A percentile compares a stretch with the other conserved stretches of the same genome.
These are phyloP conservation scores for Drosophila nigricruria DNA, from an alignment of 2,888 invertebrate genomes.

Conservation along the genomic window DNA sequence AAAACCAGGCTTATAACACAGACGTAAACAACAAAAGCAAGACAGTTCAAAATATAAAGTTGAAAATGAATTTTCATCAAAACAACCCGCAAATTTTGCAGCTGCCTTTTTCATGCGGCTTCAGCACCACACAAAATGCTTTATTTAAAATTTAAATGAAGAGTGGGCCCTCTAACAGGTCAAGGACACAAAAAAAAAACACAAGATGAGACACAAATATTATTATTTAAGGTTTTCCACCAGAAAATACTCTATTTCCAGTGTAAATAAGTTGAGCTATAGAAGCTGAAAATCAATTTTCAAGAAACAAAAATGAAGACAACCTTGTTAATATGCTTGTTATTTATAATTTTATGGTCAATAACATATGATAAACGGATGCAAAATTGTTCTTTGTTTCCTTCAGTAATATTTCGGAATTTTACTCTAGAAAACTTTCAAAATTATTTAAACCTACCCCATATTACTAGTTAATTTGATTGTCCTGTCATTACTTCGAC, in stretches of 20 bases:
- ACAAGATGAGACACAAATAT: constrained; percentile 14
- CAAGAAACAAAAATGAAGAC: neutral
- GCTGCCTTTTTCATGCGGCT: constrained; percentile 63
- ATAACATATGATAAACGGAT: no score
- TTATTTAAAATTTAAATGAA: constrained; percentile 71
- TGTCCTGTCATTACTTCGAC: neutral
- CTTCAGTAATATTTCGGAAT: no score
- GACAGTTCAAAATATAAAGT: constrained; percentile 33
- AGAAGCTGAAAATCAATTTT: neutral
- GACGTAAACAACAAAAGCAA: constrained; percentile 18
- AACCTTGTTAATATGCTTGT: neutral
- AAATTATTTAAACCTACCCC: no score
- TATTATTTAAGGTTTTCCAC: neutral
- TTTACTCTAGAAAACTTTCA: no score
- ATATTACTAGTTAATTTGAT: no score
- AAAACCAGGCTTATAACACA: constrained; percentile 12
- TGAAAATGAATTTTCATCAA: constrained; percentile 69
- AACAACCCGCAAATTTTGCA: constrained; percentile 43
- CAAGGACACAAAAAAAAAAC: constrained; percentile 52
- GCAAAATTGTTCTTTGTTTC: no score
- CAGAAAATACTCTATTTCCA: no score
- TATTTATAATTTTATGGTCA: neutral
- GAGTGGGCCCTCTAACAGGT: constrained; percentile 43
- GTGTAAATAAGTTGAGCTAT: no score
- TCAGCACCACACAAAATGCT: constrained; percentile 49